phyloP scores from a whole-genome alignment of 2,113 vertebrate genomes.

The Grus americana region DNA sequence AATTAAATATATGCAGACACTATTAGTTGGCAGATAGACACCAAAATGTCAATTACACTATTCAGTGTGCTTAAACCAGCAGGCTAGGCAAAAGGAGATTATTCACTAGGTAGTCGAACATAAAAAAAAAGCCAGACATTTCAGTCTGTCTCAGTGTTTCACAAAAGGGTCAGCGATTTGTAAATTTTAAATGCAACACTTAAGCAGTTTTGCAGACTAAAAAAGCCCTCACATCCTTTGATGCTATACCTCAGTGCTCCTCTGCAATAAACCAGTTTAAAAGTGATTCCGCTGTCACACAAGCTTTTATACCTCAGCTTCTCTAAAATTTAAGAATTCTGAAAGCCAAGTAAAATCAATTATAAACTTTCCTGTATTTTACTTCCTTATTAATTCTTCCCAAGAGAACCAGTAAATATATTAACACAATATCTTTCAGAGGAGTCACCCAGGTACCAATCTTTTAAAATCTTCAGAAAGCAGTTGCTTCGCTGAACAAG shows the following conservation, averaged over 20 bases:
- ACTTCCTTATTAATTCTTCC: neutral
- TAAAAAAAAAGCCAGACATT: slow-evolving; percentile 8
- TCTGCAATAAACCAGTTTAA: neutral
- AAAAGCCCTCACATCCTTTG: neutral
- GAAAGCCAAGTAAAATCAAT: neutral
- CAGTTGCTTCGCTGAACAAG: neutral
- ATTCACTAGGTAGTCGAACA: neutral
- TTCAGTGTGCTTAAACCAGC: neutral
- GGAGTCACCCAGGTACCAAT: neutral
- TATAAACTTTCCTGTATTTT: neutral
- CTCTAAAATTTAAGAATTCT: neutral
- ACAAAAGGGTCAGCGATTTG: slow-evolving; percentile 32
- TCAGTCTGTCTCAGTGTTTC: neutral
- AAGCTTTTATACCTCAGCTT: neutral
- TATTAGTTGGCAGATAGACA: neutral
- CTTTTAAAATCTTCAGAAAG: neutral
- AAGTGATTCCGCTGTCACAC: neutral
- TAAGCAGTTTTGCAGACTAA: slow-evolving; percentile 18
- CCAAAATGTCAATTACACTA: neutral
- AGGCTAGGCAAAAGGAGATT: slow-evolving; percentile 4
- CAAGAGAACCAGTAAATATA: neutral
- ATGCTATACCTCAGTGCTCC: neutral
- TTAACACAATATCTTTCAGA: neutral
- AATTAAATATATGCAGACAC: neutral
- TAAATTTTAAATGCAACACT: slow-evolving; percentile 15